Evolutionary conservation across 1,140 invertebrate genomes (phyloP), one percentile per base, ranked within the genome.

Genomic region (Anastatus disparis): DNA sequence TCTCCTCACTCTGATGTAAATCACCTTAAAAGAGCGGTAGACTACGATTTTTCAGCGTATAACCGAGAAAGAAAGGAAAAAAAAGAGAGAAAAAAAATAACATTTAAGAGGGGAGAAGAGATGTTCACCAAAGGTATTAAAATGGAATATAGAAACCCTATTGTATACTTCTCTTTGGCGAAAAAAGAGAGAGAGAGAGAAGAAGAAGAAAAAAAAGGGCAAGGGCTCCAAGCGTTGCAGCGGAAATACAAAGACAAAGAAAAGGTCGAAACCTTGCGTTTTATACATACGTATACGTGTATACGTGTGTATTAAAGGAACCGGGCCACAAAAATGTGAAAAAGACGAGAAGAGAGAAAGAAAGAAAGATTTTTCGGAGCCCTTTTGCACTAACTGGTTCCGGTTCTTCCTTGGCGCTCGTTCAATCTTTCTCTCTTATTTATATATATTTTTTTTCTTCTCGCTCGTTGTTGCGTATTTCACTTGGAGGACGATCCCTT

Each of bases 371-470:
- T n/a, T n/a, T n/a, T n/a, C n/a, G n/a, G n/a, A n/a, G n/a, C n/a
- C n/a, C 17, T 59, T 44, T 59, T 42, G 38, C 22, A 24, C 76
- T 74, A 77, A 79, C 79, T 81, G 76, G 76, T 80, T 81, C 75
- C 76, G 75, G 77, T 78, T 77, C 74, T 76, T 75, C 71, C 72
- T 71, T 66, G 62, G 40, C 26, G 65, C 64, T 72, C 55, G 64
- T 55, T 63, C 38, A 46, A 29, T 67, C 27, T 29, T 61, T 65
- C 44, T 17, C 40, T 42, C 62, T 55, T 24, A n/a, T n/a, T n/a
- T n/a, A n/a, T n/a, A n/a, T n/a, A n/a, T n/a, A n/a, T n/a, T n/a
- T n/a, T n/a, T n/a, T n/a, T 72, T 48, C 63, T 62, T 72, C 52
- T 29, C 20, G n/a, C n/a, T n/a, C n/a, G n/a, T n/a, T n/a, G n/a